These are phyloP conservation scores for Ophraella communa DNA, from an alignment of 2,888 invertebrate genomes.

Conservation along the genomic window DNA sequence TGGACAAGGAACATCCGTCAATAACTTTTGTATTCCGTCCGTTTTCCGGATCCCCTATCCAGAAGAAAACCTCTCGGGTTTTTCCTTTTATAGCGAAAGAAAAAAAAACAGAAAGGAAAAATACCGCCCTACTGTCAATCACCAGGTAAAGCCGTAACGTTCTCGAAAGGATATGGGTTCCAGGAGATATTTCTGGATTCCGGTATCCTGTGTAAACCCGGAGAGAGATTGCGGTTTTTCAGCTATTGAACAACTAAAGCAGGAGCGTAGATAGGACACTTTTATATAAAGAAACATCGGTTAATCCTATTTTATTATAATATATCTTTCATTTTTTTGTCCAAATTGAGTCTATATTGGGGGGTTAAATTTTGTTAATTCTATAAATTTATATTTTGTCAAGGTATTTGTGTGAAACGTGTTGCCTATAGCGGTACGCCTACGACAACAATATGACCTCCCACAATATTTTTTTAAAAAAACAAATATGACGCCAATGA, in stretches of 20 bases:
- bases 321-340: too few relatives aligned
- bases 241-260: not conserved
- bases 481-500: too few relatives aligned
- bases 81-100: slow-evolving; percentile 10
- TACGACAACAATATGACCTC: too few relatives aligned
- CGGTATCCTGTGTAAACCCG: slow-evolving; percentile 21
- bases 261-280: not conserved
- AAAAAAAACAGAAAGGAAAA: too few relatives aligned
- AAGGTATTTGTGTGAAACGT: too few relatives aligned
- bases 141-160: slow-evolving; percentile 23
- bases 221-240: slow-evolving; percentile 25
- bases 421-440: too few relatives aligned
- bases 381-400: too few relatives aligned
- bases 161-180: slow-evolving; percentile 18
- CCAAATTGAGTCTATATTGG: too few relatives aligned
- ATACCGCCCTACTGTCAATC: slow-evolving; percentile 23
- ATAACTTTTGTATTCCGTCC: slow-evolving; percentile 9
- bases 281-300: too few relatives aligned
- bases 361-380: too few relatives aligned
- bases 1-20: not conserved
- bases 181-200: slow-evolving; percentile 26
- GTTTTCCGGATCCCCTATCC: not conserved
- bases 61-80: slow-evolving; percentile 6
- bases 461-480: too few relatives aligned
- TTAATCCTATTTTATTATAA: too few relatives aligned